Base-by-base conservation (phyloP, 2,888 invertebrate genomes). In the Pyrrhia umbra region DNA sequence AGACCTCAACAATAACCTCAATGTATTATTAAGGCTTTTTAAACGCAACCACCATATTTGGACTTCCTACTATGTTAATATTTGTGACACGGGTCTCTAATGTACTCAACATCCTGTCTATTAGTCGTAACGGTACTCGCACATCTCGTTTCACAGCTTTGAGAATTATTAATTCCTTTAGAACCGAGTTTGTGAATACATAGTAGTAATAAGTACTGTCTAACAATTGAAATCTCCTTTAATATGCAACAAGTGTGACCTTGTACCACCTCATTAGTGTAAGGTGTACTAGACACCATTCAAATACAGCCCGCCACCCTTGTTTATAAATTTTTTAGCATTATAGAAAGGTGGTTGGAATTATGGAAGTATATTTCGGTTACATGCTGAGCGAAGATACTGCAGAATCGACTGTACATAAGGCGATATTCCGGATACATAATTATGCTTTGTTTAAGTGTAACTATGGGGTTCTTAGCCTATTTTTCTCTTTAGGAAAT, bases 231-330 rank as follows among this genome's bases (percentile, higher is more conserved):
- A 1, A 37, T 10, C 23, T 27, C 18, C 16, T 69, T 71, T 37
- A n/a, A 16, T 43, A 46, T 46, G 66, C 69, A 70, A 70, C 69
- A 72, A 71, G 66, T 70, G 49, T 65, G 45, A 45, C 71, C 23
- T 69, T 58, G 50, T 58, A 66, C 23, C 30, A 30, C 37, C 50
- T 66, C 58, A 45, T 71, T 66, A 66, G 30, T 16, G 4, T 37
- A 37, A 52, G 10, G 37, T 30, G 34, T 16, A 43, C 50, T 64
- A 42, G 15, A 49, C n/a, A 43, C 27, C 10, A 9, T 16, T 8
- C 34, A 27, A 20, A 46, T 37, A 50, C 5, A 4, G 23, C 34
- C 20, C 21, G 16, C 1, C 39, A 42, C 34, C n/a, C 15, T 42
- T 42, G 15, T 49, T 42, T 6, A 4, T 6, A 15, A 9, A 30